Base-by-base conservation (phyloP, 2,888 invertebrate species). In the Eilema caniola region DNA sequence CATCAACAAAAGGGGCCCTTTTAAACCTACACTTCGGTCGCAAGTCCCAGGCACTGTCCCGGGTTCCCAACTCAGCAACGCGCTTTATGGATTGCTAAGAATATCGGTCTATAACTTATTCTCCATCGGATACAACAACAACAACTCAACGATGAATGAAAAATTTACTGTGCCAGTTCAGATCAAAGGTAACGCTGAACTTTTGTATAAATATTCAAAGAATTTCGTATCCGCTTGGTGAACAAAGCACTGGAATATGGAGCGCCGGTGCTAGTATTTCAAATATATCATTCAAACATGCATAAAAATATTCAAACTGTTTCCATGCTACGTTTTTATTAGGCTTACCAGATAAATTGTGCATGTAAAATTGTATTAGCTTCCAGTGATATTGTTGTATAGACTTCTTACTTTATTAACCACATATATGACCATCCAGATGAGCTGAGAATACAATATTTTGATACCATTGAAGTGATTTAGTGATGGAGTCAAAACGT, bases 221-320 rank as follows among this genome's bases (percentile, higher is more conserved):
- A 41, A 62, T 25, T 24, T 11, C 14, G 33, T 41, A 62, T 62
- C 25, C 24, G 62, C 25, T 62, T 11, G 10, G 10, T 62, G 41
- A 62, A 62, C 41, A 62, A 62, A 62, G 62, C 41, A 62, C 41
- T 41, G 41, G 37, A 2, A 37, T 62, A 37, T 62, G 23, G 16
- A 37, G 37, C 23, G 37, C 20, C 25, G 41, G 16, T 24, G 24
- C 41, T 24, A 16, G 24, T 10, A 41, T 62, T 24, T 37, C 62
- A 41, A 62, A 2, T 62, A 24, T 62, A 41, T 62, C 62, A 62
- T 62, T 62, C 37, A 16, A 62, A 41, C 41, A 62, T 62, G 10
- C 41, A 20, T 62, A 24, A 16, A 62, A 62, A 31, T 31, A 11
- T 31, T 61, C 28, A 31, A 47, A 61, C 31, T 28, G n/a, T 53